Conservation (phyloP, 2,113 vertebrate genomes). For the Rutilus rutilus region DNA sequence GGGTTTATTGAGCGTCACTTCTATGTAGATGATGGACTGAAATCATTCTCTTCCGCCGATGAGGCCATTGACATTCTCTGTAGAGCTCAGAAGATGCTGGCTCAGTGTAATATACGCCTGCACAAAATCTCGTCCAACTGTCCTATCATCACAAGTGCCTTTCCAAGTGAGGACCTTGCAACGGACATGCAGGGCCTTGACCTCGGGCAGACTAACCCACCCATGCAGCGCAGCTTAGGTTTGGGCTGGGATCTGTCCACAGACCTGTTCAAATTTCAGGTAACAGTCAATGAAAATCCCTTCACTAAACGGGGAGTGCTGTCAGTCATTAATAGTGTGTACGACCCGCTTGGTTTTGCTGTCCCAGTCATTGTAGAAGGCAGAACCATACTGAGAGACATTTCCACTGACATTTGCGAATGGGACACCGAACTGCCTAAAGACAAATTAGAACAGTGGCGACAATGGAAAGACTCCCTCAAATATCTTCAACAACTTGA, state of each 20-base stretch:
- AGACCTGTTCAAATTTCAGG: background rate
- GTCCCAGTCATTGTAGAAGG: background rate
- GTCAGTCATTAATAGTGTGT: background rate
- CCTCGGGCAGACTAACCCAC: background rate
- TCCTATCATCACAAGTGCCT: background rate
- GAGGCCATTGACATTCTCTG: background rate
- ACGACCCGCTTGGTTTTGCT: background rate
- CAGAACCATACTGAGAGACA: background rate
- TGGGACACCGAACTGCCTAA: background rate
- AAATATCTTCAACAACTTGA: background rate
- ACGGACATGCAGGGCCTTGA: background rate
- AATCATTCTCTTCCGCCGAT: background rate
- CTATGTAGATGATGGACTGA: conserved; percentile 49
- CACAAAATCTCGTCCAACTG: background rate
- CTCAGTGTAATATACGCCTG: background rate
- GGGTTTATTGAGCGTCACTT: conserved; percentile 30
- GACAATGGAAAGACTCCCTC: background rate
- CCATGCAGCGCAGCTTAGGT: background rate
- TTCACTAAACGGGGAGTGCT: background rate
- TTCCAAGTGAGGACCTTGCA: background rate
- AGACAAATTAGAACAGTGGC: background rate
- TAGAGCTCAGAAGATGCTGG: background rate
- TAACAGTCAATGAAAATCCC: background rate
- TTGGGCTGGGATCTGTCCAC: background rate
- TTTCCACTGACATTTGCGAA: background rate